Evolutionary conservation across 2,797 vertebrate species (phyloP), one percentile per base, ranked within the genome.

Genomic region (Gobionotothen gibberifrons): DNA sequence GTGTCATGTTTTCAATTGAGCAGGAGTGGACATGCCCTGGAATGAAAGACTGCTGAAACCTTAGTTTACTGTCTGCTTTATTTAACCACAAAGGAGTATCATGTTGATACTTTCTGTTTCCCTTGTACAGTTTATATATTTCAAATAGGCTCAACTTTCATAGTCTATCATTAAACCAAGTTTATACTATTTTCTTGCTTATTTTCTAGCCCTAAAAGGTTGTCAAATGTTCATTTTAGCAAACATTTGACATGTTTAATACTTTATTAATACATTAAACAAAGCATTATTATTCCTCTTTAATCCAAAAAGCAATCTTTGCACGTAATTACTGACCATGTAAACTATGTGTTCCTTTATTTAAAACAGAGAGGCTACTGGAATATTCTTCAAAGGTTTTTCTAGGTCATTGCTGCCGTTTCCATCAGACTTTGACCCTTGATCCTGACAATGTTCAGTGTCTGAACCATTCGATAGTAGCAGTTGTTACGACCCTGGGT

Each of bases 11-110:
- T 57, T 58, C 29, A 29, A 17, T 7, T 8, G 5, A 32, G 53
- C 90, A 3, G 64, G 90, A 82, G 8, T 1, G 9, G 79, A 78
- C 92, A 42, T 72, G 90, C 16, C 36, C 58, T 42, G 86, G 84
- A 85, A 88, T 79, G 73, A 54, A 53, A 11, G 3, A 29, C 0
- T 19, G 26, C 13, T 13, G 21, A 58, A 49, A 3, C 15, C 19
- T 26, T 39, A 0, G n/a, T 22, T 9, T 51, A 3, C 5, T 19
- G 15, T 15, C 49, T 46, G 32, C 42, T 17, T 43, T 2, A 17
- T 2, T 17, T 11, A 43, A 56, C 36, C 0, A 2, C 7, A 36
- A 5, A 26, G 3, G 16, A 21, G 15, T 0, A 9, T 15, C 12
- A 22, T 42, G 55, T n/a, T 17, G 3, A 48, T 51, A 6, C 26